Base-by-base conservation (phyloP, 2,888 invertebrate genomes). In the Opisthograptis luteolata region DNA sequence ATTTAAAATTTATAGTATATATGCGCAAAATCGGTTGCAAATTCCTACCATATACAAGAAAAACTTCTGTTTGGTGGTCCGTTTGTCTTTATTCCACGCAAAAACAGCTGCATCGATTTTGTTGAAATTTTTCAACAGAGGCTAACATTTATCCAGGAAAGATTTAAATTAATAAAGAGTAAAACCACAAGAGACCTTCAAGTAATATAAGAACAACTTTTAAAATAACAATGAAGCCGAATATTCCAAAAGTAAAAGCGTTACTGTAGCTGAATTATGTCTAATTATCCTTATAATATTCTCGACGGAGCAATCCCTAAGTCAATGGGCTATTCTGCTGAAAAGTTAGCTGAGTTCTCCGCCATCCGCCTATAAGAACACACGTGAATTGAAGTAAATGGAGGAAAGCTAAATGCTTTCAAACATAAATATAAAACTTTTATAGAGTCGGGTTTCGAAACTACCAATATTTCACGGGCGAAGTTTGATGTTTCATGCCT, bases 391-490 rank as follows among this genome's bases (percentile, higher is more conserved):
- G 35, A 45, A 24, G 22, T 32, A 28, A 27, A 55, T 37, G 37
- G 47, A 31, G 32, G 32, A 44, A 39, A 44, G 43, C 47, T 40
- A 40, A 49, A 46, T 37, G 35, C 44, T 41, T 46, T 47, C 24
- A 51, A 51, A 53, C 50, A 53, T 53, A 61, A 47, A 56, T 54
- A 55, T 55, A 55, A 58, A 53, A 58, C 35, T 57, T 58, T 54
- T 47, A 10, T 47, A 36, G 27, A 36, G 41, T 24, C 36, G 45
- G 31, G 45, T 28, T 28, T 42, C 20, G 37, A 46, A 62, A 58
- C 55, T 58, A 55, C 34, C 40, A 49, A 62, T 62, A 60, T 56
- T 54, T 62, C 53, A 58, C 40, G 25, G 46, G 31, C 37, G 32
- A 44, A 47, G 49, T 41, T 39, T 44, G 25, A 35, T 50, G 40